Base-by-base conservation (phyloP, 2,113 vertebrate genomes). In the Anolis sagrei region DNA sequence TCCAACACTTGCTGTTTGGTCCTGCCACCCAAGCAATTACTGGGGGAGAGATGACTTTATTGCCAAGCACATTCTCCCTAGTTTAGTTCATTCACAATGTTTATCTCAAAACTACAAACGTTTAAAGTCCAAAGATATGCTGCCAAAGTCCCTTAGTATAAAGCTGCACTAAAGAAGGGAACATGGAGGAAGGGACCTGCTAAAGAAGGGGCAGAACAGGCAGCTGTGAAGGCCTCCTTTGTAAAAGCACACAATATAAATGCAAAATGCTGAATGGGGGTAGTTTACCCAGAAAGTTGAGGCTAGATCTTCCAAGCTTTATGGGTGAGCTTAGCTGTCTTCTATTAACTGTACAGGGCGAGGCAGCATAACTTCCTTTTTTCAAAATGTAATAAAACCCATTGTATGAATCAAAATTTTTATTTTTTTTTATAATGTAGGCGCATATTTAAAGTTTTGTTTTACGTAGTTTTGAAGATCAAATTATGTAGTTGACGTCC, bases 101-200 rank as follows among this genome's bases (percentile, higher is more conserved):
- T 29, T 75, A 93, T 94, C 91, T 94, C 95, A 95, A 95, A 95
- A 94, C 96, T 94, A 95, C 95, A 95, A 96, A 97, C 95, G 95
- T 94, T 91, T 81, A 23, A 95, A 95, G 94, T 96, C 94, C 91
- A 96, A 94, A 95, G 94, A 94, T 94, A 96, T 95, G 94, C 94
- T 94, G 96, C 94, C 95, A 66, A 94, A 94, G 95, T 94, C 94
- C 95, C 95, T 96, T 94, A 96, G 96, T 95, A 96, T 93, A 95
- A 95, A 95, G 95, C 94, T 95, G 95, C 94, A 95, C 95, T 95
- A 96, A 64, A 93, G 95, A 93, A 93, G 93, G 87, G 93, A 95
- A 95, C 85, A 93, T 88, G 92, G 93, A 77, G 90, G 90, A 86
- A 88, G 86, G 86, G 92, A 91, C 89, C 81, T 91, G 94, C 87